A percentile compares a stretch with the other conserved stretches of the same genome.
Evolutionary conservation across 2,888 invertebrate genomes (phyloP).

Genomic region (Eugnorisma glareosa): DNA sequence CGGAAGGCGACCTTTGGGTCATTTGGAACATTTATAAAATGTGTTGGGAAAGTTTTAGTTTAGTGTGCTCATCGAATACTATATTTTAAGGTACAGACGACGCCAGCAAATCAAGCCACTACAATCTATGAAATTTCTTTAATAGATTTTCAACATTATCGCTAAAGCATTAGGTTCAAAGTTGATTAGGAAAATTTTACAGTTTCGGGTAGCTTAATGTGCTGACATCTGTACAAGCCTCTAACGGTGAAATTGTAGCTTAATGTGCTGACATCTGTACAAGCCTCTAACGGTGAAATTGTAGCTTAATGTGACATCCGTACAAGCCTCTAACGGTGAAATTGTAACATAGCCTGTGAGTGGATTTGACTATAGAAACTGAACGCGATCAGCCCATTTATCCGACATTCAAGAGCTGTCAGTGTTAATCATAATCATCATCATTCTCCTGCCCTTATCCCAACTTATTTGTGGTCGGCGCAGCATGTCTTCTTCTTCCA

Average conservation of each 20-base stretch:
- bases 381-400: background rate
- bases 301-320: too few species aligned
- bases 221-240: background rate
- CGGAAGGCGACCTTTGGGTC: rapidly evolving
- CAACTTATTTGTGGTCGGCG: too few species aligned
- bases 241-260: background rate
- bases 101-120: too few species aligned
- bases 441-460: too few species aligned
- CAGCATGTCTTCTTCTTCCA: too few species aligned
- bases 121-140: too few species aligned
- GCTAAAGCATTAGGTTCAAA: too few species aligned
- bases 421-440: too few species aligned
- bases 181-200: too few species aligned
- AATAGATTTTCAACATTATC: too few species aligned
- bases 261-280: background rate
- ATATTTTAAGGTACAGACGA: too few species aligned
- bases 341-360: background rate
- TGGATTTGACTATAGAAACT: background rate
- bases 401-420: background rate
- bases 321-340: background rate
- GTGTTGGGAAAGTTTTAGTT: background rate
- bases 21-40: background rate
- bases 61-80: background rate
- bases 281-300: background rate
- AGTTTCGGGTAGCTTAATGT: too few species aligned